Conservation (phyloP, 2,888 invertebrate genomes). For the Lissonota sp. region DNA sequence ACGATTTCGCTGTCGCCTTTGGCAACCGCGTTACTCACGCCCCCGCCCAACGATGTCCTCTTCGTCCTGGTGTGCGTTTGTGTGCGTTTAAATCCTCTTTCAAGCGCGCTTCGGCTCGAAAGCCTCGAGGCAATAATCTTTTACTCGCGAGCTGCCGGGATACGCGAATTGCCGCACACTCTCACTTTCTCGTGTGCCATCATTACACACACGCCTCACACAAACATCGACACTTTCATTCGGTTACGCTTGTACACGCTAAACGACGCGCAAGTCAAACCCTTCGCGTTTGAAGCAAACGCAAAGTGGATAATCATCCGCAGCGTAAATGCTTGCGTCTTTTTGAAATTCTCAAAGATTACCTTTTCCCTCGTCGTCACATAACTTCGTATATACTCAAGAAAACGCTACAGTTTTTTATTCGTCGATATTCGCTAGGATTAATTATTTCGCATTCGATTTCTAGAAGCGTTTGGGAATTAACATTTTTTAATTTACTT, state of each 20-base stretch:
- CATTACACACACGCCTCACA: not conserved
- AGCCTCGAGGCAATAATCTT: conserved; percentile 55
- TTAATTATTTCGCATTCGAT: too few relatives aligned
- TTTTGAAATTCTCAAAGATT: conserved; percentile 24
- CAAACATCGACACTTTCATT: conserved; percentile 24
- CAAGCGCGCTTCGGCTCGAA: not conserved
- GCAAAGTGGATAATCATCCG: conserved; percentile 47
- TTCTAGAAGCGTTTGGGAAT: too few relatives aligned
- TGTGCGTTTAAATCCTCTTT: conserved; percentile 8
- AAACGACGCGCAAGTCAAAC: conserved; percentile 47
- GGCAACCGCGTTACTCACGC: conserved; percentile 54
- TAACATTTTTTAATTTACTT: too few relatives aligned
- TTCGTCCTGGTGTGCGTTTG: conserved; percentile 18
- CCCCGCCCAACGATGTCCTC: conserved; percentile 4
- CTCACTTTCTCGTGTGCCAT: conserved; percentile 6
- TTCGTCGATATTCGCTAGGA: too few relatives aligned
- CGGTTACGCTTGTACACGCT: conserved; percentile 33
- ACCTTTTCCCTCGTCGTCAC: not conserved
- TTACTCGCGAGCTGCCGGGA: conserved; percentile 32
- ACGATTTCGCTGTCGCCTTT: conserved; percentile 30
- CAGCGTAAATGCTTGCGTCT: not conserved
- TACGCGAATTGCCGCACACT: conserved; percentile 2
- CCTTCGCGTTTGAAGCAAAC: conserved; percentile 27
- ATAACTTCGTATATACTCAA: too few relatives aligned
- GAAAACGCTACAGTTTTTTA: not conserved